These are phyloP conservation scores for Xiphophorus hellerii DNA, from an alignment of 2,113 vertebrate species.

Conservation along the genomic window DNA sequence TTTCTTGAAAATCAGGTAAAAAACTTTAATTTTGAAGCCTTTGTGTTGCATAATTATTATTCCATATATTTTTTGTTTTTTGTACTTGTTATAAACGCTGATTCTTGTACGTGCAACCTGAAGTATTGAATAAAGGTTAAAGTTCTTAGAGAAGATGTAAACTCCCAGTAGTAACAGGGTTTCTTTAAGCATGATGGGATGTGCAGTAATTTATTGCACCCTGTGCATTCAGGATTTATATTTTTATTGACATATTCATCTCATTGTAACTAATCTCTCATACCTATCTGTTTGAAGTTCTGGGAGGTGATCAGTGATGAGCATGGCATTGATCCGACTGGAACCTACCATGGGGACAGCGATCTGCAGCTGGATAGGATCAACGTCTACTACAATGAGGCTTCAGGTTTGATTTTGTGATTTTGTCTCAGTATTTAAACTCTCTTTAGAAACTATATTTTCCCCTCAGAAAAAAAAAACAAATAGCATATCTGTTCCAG, in stretches of 20 bases:
- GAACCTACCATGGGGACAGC: slow-evolving; percentile 77
- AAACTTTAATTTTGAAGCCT: too few relatives aligned
- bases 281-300: slow-evolving; percentile 56
- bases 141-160: not conserved
- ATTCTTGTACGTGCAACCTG: too few relatives aligned
- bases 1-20: not conserved
- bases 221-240: not conserved
- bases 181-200: too few relatives aligned
- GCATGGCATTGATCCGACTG: slow-evolving; percentile 78
- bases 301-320: slow-evolving; percentile 82
- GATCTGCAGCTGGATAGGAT: slow-evolving; percentile 79
- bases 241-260: not conserved
- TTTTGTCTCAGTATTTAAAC: not conserved
- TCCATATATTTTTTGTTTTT: too few relatives aligned
- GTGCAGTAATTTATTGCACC: not conserved
- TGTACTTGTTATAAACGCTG: not conserved
- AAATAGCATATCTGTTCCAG: slow-evolving; percentile 46
- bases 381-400: slow-evolving; percentile 81
- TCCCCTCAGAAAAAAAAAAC: not conserved
- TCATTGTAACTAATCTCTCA: not conserved
- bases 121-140: not conserved
- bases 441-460: not conserved
- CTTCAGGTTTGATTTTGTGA: slow-evolving; percentile 61
- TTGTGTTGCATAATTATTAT: too few relatives aligned
- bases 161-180: not conserved